Percentiles rank a stretch among this genome's conserved stretches.
These are phyloP conservation scores for Pseudomugil tenellus DNA, from an alignment of 2,797 vertebrate species.

Conservation along the genomic window DNA sequence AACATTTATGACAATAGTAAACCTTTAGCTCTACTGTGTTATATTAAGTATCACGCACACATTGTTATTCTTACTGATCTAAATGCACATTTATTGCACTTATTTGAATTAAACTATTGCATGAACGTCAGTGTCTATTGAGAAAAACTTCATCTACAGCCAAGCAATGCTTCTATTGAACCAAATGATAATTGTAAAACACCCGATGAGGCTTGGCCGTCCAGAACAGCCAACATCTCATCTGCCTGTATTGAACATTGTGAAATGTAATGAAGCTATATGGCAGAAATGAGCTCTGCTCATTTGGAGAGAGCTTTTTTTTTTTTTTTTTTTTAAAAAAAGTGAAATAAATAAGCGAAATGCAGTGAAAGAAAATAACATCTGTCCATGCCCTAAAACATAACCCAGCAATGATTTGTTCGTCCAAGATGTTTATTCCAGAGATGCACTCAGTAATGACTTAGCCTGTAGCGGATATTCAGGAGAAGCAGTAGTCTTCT, in stretches of 20 bases:
- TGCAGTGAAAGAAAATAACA: constrained; percentile 7
- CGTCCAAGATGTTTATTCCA: constrained; percentile 5
- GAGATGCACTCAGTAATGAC: background rate
- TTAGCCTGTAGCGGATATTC: background rate
- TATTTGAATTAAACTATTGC: constrained; percentile 3
- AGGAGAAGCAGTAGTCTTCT: constrained; percentile 2
- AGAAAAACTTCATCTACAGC: background rate
- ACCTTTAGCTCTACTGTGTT: constrained; percentile 16
- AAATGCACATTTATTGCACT: constrained; percentile 19
- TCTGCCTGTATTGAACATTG: constrained; percentile 9
- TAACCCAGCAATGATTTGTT: constrained; percentile 5
- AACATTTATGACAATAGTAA: background rate
- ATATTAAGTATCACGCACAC: background rate
- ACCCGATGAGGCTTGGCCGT: constrained; percentile 22
- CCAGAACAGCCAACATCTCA: constrained; percentile 23
- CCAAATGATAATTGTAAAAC: constrained; percentile 27
- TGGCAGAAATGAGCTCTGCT: too few relatives aligned
- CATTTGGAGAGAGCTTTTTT: constrained; percentile 24
- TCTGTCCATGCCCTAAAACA: constrained; percentile 8
- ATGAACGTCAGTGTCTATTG: constrained; percentile 30
- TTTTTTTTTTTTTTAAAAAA: too few relatives aligned
- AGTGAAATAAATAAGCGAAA: background rate
- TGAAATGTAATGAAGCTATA: constrained; percentile 7
- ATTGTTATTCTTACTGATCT: constrained; percentile 1
- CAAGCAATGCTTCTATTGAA: too few relatives aligned